Conservation (phyloP, 2,888 invertebrate genomes). For the Alloscopus bannaensis region DNA sequence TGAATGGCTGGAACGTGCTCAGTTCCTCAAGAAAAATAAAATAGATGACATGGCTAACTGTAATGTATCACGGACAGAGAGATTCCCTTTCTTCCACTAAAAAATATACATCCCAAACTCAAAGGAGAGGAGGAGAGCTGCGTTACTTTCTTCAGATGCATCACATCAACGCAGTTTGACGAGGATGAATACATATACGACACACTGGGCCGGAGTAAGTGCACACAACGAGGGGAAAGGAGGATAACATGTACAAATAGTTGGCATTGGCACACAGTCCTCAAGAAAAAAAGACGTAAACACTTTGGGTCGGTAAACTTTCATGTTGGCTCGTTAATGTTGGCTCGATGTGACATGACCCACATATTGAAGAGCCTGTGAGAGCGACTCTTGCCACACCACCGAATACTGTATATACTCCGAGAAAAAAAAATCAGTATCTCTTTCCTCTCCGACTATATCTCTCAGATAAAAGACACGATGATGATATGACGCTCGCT, state of each 20-base stretch:
- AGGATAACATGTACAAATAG: conserved; percentile 17
- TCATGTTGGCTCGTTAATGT: conserved; percentile 3
- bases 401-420: too few relatives aligned
- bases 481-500: too few relatives aligned
- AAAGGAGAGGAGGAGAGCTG: conserved; percentile 1
- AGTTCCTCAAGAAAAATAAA: conserved; percentile 42
- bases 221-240: conserved; percentile 12
- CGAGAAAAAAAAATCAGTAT: too few relatives aligned
- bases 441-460: too few relatives aligned
- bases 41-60: conserved; percentile 48
- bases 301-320: conserved; percentile 37
- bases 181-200: conserved; percentile 2
- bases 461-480: too few relatives aligned
- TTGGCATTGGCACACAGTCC: conserved; percentile 36
- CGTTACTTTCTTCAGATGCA: not conserved
- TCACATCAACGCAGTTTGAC: not conserved
- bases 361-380: conserved; percentile 1
- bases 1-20: conserved; percentile 65
- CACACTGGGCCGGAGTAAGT: too few relatives aligned
- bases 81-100: not conserved
- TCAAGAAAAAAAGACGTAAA: conserved; percentile 14
- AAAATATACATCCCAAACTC: conserved; percentile 11
- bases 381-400: too few relatives aligned
- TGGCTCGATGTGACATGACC: conserved; percentile 24
- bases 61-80: conserved; percentile 33